Base-by-base conservation (phyloP, 2,888 invertebrate species). In the Sceliomorpha sp. region DNA sequence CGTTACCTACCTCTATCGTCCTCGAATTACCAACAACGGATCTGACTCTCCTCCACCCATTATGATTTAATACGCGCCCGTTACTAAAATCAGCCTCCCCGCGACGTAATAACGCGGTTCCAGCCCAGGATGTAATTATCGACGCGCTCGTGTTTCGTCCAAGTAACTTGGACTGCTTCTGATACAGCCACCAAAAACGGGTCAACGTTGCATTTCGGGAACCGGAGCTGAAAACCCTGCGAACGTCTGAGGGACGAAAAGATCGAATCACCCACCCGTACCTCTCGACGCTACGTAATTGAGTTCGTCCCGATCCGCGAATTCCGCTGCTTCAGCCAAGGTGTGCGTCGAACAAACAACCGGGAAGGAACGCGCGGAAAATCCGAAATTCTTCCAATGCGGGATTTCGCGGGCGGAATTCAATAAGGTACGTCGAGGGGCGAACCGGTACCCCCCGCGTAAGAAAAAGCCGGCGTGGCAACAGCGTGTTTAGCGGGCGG, bases 361-460 rank as follows among this genome's bases (percentile, higher is more conserved):
- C 44, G 45, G 29, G 9, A 45, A 20, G 34, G 20, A 59, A 59
- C 17, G 58, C 47, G 31, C 27, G 17, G 26, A 45, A 60, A 51
- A 60, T 60, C 44, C 13, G 51, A 45, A 53, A 51, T 53, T 47
- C 13, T 17, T 17, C 32, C 39, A 15, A 26, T 36, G 37, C 12
- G 6, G 44, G 44, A 36, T 59, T 59, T 62, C 69, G 68, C 40
- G 64, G 70, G 44, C 56, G 70, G 69, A 75, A 79, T 77, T 75
- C 75, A 76, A 79, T 79, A 79, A 79, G 68, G 73, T 64, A 70
- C 63, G 59, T 66, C 62, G 59, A 63, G 68, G 67, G 71, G 69
- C 62, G 68, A 50, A 56, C 34, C 42, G 32, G 68, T 47, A 56
- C 34, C 42, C 27, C 45, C 29, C 47, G 20, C 59, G 47, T 51